Evolutionary conservation across 2,113 vertebrate genomes (phyloP), one percentile per base, ranked within the genome.

Genomic region (Romanogobio albipinnatus): DNA sequence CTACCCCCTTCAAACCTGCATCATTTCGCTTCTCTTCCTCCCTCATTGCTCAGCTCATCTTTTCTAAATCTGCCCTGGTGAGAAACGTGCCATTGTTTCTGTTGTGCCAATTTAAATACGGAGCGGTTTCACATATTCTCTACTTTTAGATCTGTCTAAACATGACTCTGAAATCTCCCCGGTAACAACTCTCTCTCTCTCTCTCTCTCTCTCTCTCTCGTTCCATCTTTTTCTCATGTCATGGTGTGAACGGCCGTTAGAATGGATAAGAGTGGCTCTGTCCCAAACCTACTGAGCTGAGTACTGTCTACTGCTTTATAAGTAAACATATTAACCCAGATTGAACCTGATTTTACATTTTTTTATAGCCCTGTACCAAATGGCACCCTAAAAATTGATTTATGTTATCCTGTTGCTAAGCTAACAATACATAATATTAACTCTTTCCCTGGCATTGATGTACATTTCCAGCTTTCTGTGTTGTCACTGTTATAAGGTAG

Each of bases 111-210:
- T 80, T 66, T 64, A 80, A 64, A 43, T 5, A 13, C 0, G 5
- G 43, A 80, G n/a, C 0, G 1, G 4, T 64, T 64, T 64, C 2
- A 9, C 43, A 45, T 2, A 8, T 22, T 56, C 53, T 56, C 17
- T 6, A 56, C 53, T 22, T 17, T 79, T 19, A 19, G 14, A 64
- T 80, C 59, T 22, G 59, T 66, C 78, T 80, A 13, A 64, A 49
- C 59, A 66, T 22, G 61, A 61, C 19, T 78, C 15, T 39, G 13
- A 62, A 59, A 79, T 79, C 58, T 79, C 33, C 76, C 76, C 7
- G n/a, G 76, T 79, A 79, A 79, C 58, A 79, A 75, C 76, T 56
- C 22, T 79, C 39, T 79, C 39, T 80, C 24, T 36, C 76, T 56
- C 22, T 79, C 39, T 79, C 39, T 80, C 24, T 36, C 17, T 0